Base-by-base conservation (phyloP, 2,888 invertebrate genomes). In the Andricus quercusramuli region DNA sequence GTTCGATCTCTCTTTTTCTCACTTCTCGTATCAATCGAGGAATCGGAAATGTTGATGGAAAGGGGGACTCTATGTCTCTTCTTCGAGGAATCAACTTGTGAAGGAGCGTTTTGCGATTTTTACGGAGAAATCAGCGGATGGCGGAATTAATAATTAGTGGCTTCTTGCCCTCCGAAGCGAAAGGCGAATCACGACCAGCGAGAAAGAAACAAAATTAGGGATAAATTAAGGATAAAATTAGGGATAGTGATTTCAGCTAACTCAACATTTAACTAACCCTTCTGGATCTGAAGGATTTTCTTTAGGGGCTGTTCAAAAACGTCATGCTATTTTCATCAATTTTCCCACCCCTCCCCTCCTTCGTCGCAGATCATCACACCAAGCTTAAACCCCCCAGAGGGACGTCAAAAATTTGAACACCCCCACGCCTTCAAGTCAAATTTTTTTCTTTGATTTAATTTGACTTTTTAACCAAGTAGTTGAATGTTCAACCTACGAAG, bases 101-200 rank as follows among this genome's bases (percentile, higher is more conserved):
- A 80, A 83, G 80, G 84, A 83, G 82, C 82, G 68, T 62, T 77
- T 25, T 29, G 65, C 76, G 79, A 80, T 83, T 83, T 82, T 83
- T 80, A 78, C 78, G 79, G 80, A 80, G 81, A 80, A 80, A 79
- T 51, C 77, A 22, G 41, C 80, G 68, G 70, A 83, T 82, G 78
- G 78, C 80, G 82, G 85, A 84, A 86, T 86, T 81, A 66, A 82
- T 85, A 85, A 85, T 84, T 81, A 86, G 81, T 78, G 82, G 47
- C 79, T 82, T 83, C 81, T 80, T 81, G 51, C 64, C 11, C 22
- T 5, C 22, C 29, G 29, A 64, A 29, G 64, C 15, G 29, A 64
- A 25, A 64, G 25, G 29, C 64, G 64, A 59, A 59, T 59, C 59
- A 59, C 59, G 22, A 22, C 11, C 22, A 59, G 59, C 11, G 59